Conservation (phyloP, 64 coral and sea anemone species). For the Porites australiensis region DNA sequence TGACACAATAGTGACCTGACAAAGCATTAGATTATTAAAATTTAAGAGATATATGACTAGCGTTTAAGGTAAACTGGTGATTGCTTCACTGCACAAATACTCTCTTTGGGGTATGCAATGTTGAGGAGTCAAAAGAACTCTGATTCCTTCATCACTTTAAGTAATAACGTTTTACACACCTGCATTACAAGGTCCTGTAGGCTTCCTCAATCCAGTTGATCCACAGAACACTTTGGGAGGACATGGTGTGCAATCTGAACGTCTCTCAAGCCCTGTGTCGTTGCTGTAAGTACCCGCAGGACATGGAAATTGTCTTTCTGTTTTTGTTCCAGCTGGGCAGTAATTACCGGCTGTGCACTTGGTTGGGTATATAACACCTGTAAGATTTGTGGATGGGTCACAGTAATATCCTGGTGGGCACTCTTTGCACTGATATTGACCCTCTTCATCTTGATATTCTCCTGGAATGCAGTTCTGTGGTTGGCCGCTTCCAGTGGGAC, state of each 20-base stretch:
- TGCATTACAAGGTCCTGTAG: constrained; percentile 78
- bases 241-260: constrained; percentile 55
- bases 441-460: constrained; percentile 89
- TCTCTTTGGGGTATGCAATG: not conserved
- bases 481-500: constrained; percentile 66
- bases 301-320: constrained; percentile 77
- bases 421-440: constrained; percentile 76
- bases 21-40: not conserved
- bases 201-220: constrained; percentile 69
- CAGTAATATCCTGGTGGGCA: constrained; percentile 86
- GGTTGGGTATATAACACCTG: constrained; percentile 80
- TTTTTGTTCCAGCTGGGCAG: constrained; percentile 75
- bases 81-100: not conserved
- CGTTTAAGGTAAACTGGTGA: too few species aligned
- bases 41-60: too few species aligned
- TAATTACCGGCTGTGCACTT: constrained; percentile 89
- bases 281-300: constrained; percentile 84
- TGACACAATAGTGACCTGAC: constrained; percentile 84
- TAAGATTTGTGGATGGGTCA: constrained; percentile 72
- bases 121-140: too few species aligned
- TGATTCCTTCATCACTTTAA: not conserved
- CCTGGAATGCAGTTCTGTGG: constrained; percentile 82
- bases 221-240: constrained; percentile 81
- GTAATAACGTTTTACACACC: constrained; percentile 52
- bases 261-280: constrained; percentile 55